Base-by-base conservation (phyloP, 2,888 invertebrate species). In the Campoletis raptor region DNA sequence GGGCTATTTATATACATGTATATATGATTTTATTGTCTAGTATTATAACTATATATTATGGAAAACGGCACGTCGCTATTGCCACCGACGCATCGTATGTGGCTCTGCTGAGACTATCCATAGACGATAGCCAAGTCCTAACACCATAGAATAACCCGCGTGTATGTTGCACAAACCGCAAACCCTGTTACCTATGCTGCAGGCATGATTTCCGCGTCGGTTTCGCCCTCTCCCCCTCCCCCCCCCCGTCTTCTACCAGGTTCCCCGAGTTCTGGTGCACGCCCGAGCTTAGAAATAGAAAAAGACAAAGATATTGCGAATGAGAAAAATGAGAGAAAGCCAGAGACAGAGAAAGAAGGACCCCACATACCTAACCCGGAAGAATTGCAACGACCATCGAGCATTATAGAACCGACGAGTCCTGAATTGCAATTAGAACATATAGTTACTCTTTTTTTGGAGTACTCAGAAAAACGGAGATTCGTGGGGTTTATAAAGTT, bases 191-290 rank as follows among this genome's bases (percentile, higher is more conserved):
- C 89, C 91, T 91, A 92, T 91, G 90, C 92, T 88, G 90, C 90
- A 89, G 89, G 90, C 90, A 90, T 89, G 89, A 91, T 91, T 92
- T 92, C 92, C 91, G 91, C 91, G 89, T 91, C 91, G 89, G 90
- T 90, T 90, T 91, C 88, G 86, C 89, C 85, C 90, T 86, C 86
- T 78, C 21, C 86, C 89, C 80, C 87, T 83, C 88, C 79, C 86
- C 83, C 85, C 21, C 40, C 37, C 18, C 61, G n/a, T n/a, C n/a
- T n/a, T n/a, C 36, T 67, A 1, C n/a, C 76, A n/a, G 69, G 36
- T 36, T 12, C 21, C 37, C 48, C 54, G 24, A 24, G 30, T 12
- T 45, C 81, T 69, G 45, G 84, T 74, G 84, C 81, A 85, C 86
- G 86, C 84, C 86, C 86, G 87, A 85, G 69, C 80, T 52, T 72